Evolutionary conservation across 2,888 invertebrate genomes (phyloP), one percentile per base, ranked within the genome.

Genomic region (Phragmatobia fuliginosa): DNA sequence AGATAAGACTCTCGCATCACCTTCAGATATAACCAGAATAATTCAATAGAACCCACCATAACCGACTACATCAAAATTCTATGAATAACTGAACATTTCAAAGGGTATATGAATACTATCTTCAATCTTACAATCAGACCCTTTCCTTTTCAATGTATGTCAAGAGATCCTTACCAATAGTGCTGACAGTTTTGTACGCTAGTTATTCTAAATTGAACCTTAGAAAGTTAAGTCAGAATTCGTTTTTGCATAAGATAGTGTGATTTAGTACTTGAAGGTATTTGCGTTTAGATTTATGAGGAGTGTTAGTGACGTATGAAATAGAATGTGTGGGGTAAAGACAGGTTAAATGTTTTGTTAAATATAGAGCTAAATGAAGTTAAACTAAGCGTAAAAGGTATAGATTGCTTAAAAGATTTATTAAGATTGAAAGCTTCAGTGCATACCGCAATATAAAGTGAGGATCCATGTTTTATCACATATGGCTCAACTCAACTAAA

Each of bases 51-150:
- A 73, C 74, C 68, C 78, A 80, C 66, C 75, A 84, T 85, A 85
- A 83, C 69, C 75, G 76, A 72, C 61, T 72, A 83, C 84, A 87
- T 88, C 86, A 85, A 80, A 84, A 86, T 87, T 90, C 90, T 82
- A 92, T 92, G 92, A 92, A 92, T 92, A 92, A 90, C 87, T 90
- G 91, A 91, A 90, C 86, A 89, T 79, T 83, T 87, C 86, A 87
- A 88, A 90, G 83, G 88, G 86, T 84, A 85, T 83, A 69, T 84
- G 84, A 87, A 87, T 85, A 84, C 87, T 91, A 92, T 92, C 91
- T 89, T 67, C 75, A 85, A 91, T 90, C 90, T 82, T 85, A 38
- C 62, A 62, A 68, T 68, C 68, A 68, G 67, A 85, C 82, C 82
- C 82, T 81, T 85, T 79, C 73, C 78, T 77, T 80, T 80, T 79